Base-by-base conservation (phyloP, 1,140 invertebrate species). In the Calliopsis andreniformis region DNA sequence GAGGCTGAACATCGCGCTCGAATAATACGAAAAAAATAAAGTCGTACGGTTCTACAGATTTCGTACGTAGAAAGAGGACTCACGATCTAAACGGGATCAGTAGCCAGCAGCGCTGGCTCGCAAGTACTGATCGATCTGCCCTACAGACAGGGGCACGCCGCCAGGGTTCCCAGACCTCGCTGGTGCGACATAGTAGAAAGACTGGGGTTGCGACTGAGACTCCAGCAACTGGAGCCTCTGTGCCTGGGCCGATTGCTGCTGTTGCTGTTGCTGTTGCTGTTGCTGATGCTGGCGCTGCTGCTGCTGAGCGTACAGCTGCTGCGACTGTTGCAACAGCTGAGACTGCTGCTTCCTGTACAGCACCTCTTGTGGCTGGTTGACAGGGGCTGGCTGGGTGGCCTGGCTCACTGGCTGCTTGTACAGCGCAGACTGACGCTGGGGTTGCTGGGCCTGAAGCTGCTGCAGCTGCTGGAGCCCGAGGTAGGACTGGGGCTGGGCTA, bases 71-170 rank as follows among this genome's bases (percentile, higher is more conserved):
- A 51, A 14, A 58, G 18, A 43, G 64, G 47, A 69, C 49, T 71
- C 56, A 59, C 18, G 20, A 18, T 18, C 28, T 14, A 14, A 18
- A 43, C 20, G 14, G 23, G 16, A 63, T 84, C 82, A 84, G 39
- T 83, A 84, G 59, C 66, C 70, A 14, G 53, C 49, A 12, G 25
- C 23, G 32, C 62, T 75, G 47, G 95, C 95, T 88, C 95, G 93
- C 49, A 97, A 93, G 91, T 96, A 97, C 45, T 96, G 95, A 87
- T 96, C 96, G 85, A 97, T 96, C 87, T 96, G 96, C 23, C 95
- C 95, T 39, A 93, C 91, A 4, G 94, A 92, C 5, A 93, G 84
- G 0, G 89, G 88, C 12, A 67, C 91, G 68, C 83, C 67, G 73
- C 69, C 51, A 12, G 71, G 51, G 75, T 59, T 45, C 49, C 68